Conservation (phyloP, 1,140 invertebrate genomes). For the Ceratina japonica region DNA sequence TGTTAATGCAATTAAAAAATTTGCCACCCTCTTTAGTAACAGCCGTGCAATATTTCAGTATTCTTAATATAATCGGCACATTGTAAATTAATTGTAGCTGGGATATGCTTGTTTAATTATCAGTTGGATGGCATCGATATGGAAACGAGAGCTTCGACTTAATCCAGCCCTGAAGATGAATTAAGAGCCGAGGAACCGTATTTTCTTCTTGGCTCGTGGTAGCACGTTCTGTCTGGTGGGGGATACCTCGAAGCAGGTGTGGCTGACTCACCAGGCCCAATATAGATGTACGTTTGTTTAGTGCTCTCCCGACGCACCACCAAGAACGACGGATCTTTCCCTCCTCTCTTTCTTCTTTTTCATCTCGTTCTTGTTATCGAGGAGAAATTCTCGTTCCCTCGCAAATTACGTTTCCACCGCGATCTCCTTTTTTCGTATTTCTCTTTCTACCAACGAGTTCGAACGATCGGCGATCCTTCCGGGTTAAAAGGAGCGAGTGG, state of each 20-base stretch:
- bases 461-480: background rate
- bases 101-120: too few species aligned
- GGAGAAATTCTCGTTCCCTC: constrained; percentile 5
- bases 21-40: too few species aligned
- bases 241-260: constrained; percentile 72
- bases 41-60: too few species aligned
- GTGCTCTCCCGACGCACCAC: constrained; percentile 72
- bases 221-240: constrained; percentile 52
- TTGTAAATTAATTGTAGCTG: too few species aligned
- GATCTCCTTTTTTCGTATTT: background rate
- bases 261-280: constrained; percentile 74
- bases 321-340: constrained; percentile 67
- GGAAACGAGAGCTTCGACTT: constrained; percentile 15
- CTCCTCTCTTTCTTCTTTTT: constrained; percentile 34
- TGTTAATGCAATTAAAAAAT: too few species aligned
- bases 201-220: constrained; percentile 76
- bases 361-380: constrained; percentile 39
- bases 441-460: background rate
- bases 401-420: background rate
- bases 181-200: constrained; percentile 63
- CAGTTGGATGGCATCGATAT: background rate
- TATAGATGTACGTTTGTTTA: constrained; percentile 75
- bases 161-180: constrained; percentile 61
- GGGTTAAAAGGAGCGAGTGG: background rate
- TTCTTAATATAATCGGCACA: too few species aligned